Evolutionary conservation across 2,888 invertebrate genomes (phyloP).

Genomic region (Trissoscelio sp.): DNA sequence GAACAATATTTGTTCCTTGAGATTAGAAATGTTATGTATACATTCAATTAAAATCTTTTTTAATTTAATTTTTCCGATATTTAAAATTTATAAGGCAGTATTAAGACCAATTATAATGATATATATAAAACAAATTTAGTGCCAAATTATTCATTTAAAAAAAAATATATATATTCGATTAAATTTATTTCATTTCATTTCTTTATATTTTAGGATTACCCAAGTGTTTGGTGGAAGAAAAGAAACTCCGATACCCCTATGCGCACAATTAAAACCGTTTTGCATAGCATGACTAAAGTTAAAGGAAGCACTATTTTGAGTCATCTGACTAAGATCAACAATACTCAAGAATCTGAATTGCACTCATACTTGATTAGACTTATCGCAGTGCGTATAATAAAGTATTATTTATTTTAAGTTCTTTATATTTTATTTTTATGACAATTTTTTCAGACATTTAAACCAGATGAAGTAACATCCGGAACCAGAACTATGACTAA

Average conservation of each 20-base stretch:
- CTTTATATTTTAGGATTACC: constrained; percentile 86
- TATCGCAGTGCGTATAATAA: constrained; percentile 87
- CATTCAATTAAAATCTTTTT: no score
- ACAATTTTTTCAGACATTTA: constrained; percentile 69
- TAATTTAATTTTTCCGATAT: no score
- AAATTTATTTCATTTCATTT: not conserved
- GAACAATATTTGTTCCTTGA: no score
- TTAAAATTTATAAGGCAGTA: no score
- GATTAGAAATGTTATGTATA: no score
- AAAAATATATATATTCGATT: not conserved
- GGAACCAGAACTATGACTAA: constrained; percentile 75
- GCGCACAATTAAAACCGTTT: constrained; percentile 95
- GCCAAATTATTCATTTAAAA: no score
- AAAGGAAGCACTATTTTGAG: constrained; percentile 92
- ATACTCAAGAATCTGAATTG: constrained; percentile 93
- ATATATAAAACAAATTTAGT: no score
- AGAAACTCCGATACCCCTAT: constrained; percentile 93
- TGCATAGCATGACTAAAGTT: constrained; percentile 95
- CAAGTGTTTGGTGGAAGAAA: constrained; percentile 94
- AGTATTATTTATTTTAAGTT: no score
- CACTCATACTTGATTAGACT: constrained; percentile 93
- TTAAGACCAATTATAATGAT: no score
- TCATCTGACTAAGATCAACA: constrained; percentile 90
- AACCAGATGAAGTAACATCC: constrained; percentile 83
- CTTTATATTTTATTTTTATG: not conserved